phyloP scores from a whole-genome alignment of 2,113 vertebrate species.

The Zosterops borbonicus region DNA sequence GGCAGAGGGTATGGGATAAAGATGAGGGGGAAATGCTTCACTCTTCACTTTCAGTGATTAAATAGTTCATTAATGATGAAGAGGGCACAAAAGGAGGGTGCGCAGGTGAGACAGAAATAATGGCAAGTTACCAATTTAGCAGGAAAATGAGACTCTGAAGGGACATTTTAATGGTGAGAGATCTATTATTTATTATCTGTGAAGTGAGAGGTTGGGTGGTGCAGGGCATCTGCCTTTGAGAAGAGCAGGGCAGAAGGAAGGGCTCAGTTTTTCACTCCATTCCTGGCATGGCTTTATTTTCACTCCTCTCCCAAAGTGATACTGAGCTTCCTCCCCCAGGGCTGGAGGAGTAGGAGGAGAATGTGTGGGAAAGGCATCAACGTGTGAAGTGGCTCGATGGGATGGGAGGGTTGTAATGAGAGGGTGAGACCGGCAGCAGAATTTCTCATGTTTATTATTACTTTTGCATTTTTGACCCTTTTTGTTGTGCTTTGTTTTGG shows the following conservation, averaged over 20 bases:
- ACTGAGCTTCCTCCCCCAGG: not conserved
- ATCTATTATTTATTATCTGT: not conserved
- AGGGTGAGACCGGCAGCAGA: not conserved
- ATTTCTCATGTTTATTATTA: not conserved
- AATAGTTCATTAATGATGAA: not conserved
- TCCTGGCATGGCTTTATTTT: not conserved
- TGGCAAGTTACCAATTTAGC: not conserved
- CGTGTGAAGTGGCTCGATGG: not conserved
- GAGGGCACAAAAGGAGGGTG: not conserved
- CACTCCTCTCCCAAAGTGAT: not conserved
- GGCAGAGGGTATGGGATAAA: not conserved
- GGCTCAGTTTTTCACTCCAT: not conserved
- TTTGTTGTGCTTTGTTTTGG: not conserved
- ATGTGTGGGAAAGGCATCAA: conserved; percentile 18
- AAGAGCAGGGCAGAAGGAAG: not conserved
- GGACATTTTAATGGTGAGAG: not conserved
- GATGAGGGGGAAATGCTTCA: not conserved
- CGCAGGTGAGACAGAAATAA: not conserved
- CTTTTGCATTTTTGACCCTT: conserved; percentile 4
- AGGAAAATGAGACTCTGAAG: not conserved
- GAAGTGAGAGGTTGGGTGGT: not conserved
- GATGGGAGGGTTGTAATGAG: not conserved
- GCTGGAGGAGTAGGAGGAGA: not conserved
- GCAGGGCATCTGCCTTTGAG: not conserved
- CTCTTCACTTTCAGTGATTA: not conserved